Base-by-base conservation (phyloP, 2,797 vertebrate genomes). In the Denticeps clupeoides region DNA sequence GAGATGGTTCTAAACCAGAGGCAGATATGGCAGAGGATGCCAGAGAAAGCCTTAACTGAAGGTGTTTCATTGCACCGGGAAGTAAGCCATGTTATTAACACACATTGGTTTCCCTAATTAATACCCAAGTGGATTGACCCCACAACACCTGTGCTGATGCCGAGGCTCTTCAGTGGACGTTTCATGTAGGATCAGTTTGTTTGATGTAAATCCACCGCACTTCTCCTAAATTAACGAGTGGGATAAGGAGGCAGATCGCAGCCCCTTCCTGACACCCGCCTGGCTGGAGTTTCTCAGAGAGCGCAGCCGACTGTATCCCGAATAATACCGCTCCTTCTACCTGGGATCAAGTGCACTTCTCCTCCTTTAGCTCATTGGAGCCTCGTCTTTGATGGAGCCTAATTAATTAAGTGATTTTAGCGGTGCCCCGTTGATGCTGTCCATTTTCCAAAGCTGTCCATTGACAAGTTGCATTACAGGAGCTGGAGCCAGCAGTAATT, bases 121-220 rank as follows among this genome's bases (percentile, higher is more conserved):
- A 72, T 60, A 71, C 81, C 71, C 77, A 47, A 45, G 73, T 67
- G 79, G 53, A 65, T 77, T 78, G 73, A 79, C 78, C 75, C 67
- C 61, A 58, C 52, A 66, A 65, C 70, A 81, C 78, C 78, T 72
- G 73, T 53, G 41, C 33, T 27, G 68, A 74, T 72, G 65, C 65
- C 60, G 64, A 57, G 27, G 50, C 53, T 69, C 58, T 64, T 67
- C 73, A 65, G 66, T 51, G 59, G 31, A 55, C 51, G 31, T 55
- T 13, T 51, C 31, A 37, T 57, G 59, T 56, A 58, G 68, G 62
- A 73, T 46, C 56, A 26, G 58, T 47, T 69, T 78, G 74, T 83
- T 83, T 86, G 72, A 80, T 79, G 76, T 71, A 78, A 83, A 83
- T 82, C 82, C 76, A 68, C 65, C 59, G 50, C 64, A 56, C 77